Evolutionary conservation across 2,888 invertebrate species (phyloP).

Genomic region (Sclerodermus sp.): DNA sequence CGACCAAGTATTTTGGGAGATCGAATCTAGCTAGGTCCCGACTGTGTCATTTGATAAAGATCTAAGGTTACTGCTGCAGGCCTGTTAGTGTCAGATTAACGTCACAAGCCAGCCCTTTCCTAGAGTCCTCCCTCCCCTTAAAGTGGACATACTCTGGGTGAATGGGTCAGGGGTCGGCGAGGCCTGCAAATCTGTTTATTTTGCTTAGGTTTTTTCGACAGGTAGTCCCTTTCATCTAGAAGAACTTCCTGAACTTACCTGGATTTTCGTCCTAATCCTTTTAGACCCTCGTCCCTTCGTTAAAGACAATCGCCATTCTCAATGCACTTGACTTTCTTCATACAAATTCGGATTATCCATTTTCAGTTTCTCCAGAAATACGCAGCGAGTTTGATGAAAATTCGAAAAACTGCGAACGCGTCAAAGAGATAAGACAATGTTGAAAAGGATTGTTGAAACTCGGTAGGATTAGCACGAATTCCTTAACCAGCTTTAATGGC

Average conservation of each 20-base stretch:
- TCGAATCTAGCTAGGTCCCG: neutral
- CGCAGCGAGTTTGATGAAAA: too few relatives aligned
- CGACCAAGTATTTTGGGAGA: too few relatives aligned
- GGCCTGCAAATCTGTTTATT: constrained; percentile 49
- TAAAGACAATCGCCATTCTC: neutral
- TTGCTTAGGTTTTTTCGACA: constrained; percentile 31
- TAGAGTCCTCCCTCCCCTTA: constrained; percentile 21
- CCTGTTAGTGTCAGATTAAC: constrained; percentile 46
- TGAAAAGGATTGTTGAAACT: constrained; percentile 7
- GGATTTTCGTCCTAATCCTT: constrained; percentile 21
- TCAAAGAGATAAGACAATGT: too few relatives aligned
- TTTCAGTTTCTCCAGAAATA: too few relatives aligned
- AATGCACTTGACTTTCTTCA: constrained; percentile 27
- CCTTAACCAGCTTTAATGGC: constrained; percentile 30
- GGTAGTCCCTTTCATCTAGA: constrained; percentile 19
- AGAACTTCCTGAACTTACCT: neutral
- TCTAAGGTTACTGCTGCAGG: constrained; percentile 28
- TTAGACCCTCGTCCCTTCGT: constrained; percentile 18
- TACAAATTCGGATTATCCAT: too few relatives aligned
- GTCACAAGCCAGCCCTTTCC: constrained; percentile 38
- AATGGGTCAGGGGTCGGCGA: constrained; percentile 43
- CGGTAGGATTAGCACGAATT: constrained; percentile 20
- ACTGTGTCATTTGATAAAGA: constrained; percentile 27
- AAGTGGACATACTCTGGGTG: neutral
- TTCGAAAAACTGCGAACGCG: too few relatives aligned